These are phyloP conservation scores for Mythimna albipuncta DNA, from an alignment of 2,888 invertebrate species.

Conservation along the genomic window DNA sequence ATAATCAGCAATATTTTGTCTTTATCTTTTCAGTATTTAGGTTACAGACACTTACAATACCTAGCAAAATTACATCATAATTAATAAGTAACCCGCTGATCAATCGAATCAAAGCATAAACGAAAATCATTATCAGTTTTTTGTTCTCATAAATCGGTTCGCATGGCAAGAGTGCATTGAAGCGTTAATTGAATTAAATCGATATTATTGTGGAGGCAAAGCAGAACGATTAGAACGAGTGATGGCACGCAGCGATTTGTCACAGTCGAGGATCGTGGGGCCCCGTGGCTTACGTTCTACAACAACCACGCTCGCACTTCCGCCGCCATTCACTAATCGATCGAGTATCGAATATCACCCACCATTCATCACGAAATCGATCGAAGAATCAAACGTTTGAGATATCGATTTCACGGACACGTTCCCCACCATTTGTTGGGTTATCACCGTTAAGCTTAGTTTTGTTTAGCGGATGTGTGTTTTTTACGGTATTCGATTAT, in stretches of 20 bases:
- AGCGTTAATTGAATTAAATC: conserved; percentile 88
- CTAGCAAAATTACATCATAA: conserved; percentile 41
- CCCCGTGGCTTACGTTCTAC: conserved; percentile 67
- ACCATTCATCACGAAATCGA: conserved; percentile 87
- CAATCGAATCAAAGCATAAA: conserved; percentile 61
- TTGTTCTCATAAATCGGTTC: conserved; percentile 68
- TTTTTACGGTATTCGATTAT: conserved; percentile 56
- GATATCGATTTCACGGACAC: conserved; percentile 86
- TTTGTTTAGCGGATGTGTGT: conserved; percentile 64
- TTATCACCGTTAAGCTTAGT: conserved; percentile 68
- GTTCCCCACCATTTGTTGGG: conserved; percentile 72
- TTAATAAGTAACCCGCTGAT: conserved; percentile 54
- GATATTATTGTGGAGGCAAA: conserved; percentile 80
- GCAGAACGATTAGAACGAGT: conserved; percentile 79
- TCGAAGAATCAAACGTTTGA: conserved; percentile 82
- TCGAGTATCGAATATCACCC: conserved; percentile 82
- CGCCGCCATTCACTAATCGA: conserved; percentile 87
- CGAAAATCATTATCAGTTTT: conserved; percentile 63
- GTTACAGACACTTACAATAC: conserved; percentile 25
- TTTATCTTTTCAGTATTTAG: not conserved
- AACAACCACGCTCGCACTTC: conserved; percentile 75
- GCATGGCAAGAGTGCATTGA: conserved; percentile 77
- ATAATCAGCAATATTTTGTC: not conserved
- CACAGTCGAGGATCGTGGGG: conserved; percentile 79
- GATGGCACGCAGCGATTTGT: conserved; percentile 86